Percentiles rank a stretch among this genome's conserved stretches.
Evolutionary conservation across 2,888 invertebrate species (phyloP).

Genomic region (Desoria tigrina): DNA sequence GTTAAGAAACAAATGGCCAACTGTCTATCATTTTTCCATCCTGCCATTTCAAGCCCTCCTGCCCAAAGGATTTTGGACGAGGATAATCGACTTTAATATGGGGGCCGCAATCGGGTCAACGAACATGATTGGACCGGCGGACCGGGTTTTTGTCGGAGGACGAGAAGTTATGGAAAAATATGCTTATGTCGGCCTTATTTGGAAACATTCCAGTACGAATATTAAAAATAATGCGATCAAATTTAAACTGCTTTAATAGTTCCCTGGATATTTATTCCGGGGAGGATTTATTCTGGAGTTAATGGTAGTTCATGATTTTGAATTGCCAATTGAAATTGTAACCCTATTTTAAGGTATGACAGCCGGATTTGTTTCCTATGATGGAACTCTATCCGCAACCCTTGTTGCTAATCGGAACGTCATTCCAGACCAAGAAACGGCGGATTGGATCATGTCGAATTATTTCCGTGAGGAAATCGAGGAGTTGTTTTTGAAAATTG

Average conservation of each 20-base stretch:
- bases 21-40: slow-evolving; percentile 18
- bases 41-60: slow-evolving; percentile 17
- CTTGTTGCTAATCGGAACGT: slow-evolving; percentile 22
- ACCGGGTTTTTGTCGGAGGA: slow-evolving; percentile 1
- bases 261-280: too few relatives aligned
- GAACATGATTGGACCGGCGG: slow-evolving; percentile 19
- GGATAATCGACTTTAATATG: slow-evolving; percentile 20
- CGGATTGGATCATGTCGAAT: too few relatives aligned
- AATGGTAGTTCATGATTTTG: background rate
- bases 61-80: slow-evolving; percentile 7
- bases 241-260: background rate
- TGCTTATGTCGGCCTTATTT: slow-evolving; percentile 20
- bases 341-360: slow-evolving; percentile 19
- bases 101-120: slow-evolving; percentile 25
- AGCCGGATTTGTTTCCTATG: slow-evolving; percentile 18
- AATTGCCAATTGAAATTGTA: background rate
- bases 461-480: too few relatives aligned
- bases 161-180: slow-evolving; percentile 9
- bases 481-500: too few relatives aligned
- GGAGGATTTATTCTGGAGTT: too few relatives aligned
- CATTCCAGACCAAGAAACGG: too few relatives aligned
- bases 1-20: slow-evolving; percentile 6
- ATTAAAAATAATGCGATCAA: background rate
- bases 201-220: slow-evolving; percentile 25
- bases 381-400: slow-evolving; percentile 13